These are phyloP conservation scores for Todus mexicanus DNA, from an alignment of 2,797 vertebrate species.

Conservation along the genomic window DNA sequence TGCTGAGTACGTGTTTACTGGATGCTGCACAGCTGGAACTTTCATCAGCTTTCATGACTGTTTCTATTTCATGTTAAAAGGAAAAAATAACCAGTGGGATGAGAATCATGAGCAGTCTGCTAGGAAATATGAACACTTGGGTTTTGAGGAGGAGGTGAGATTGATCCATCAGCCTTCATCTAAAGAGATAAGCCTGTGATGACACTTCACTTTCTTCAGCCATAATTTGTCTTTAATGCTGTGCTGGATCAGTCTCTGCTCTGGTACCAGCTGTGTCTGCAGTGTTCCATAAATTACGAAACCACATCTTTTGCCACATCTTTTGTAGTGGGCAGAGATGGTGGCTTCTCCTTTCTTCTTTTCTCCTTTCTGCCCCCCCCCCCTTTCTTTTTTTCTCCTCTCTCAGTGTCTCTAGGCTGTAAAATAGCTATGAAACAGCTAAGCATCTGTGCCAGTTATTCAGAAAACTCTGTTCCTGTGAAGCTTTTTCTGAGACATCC, in stretches of 20 bases:
- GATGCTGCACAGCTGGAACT: constrained; percentile 22
- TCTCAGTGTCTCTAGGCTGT: background rate
- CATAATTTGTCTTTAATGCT: background rate
- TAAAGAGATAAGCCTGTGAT: background rate
- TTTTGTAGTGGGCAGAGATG: background rate
- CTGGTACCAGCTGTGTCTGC: background rate
- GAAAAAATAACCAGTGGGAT: background rate
- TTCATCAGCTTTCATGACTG: background rate
- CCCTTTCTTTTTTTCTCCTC: background rate
- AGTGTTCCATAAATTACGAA: background rate
- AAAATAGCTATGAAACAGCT: constrained; percentile 7
- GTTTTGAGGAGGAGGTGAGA: background rate
- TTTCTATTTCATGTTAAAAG: background rate
- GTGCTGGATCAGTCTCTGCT: background rate
- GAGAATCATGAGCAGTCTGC: background rate
- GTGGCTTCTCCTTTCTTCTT: background rate
- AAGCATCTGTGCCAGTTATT: background rate
- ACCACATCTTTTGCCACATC: background rate
- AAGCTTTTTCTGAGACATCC: background rate
- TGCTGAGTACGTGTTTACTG: background rate
- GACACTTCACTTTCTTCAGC: background rate
- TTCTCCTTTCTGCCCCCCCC: background rate
- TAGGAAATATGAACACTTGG: background rate
- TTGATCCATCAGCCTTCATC: background rate
- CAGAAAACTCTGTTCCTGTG: background rate